These are phyloP conservation scores for Cynaeus angustus DNA, from an alignment of 2,888 invertebrate genomes.

Conservation along the genomic window DNA sequence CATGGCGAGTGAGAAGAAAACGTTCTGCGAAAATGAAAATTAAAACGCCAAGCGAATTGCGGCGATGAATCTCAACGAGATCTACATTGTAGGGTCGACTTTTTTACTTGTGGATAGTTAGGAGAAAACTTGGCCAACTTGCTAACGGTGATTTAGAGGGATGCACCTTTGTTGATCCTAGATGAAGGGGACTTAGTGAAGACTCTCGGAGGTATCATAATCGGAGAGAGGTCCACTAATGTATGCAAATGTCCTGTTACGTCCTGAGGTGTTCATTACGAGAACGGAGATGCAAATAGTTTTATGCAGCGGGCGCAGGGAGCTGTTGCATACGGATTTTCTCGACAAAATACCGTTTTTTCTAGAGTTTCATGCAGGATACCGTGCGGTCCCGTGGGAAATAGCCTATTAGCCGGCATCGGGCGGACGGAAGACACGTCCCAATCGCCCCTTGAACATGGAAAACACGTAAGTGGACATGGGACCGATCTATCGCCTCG, in stretches of 20 bases:
- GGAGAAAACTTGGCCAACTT: slow-evolving; percentile 45
- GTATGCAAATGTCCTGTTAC: slow-evolving; percentile 62
- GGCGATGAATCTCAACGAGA: slow-evolving; percentile 38
- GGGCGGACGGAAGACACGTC: slow-evolving; percentile 62
- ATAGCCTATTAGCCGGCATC: slow-evolving; percentile 63
- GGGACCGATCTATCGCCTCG: slow-evolving; percentile 67
- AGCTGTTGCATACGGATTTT: too few relatives aligned
- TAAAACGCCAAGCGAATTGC: slow-evolving; percentile 67
- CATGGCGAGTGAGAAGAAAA: slow-evolving; percentile 69
- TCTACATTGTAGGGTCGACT: slow-evolving; percentile 49
- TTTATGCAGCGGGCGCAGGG: too few relatives aligned
- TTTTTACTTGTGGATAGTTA: slow-evolving; percentile 6
- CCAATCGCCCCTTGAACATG: slow-evolving; percentile 61
- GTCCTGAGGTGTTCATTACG: slow-evolving; percentile 44
- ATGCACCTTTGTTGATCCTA: slow-evolving; percentile 50
- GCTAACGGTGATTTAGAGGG: slow-evolving; percentile 48
- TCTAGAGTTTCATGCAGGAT: background rate
- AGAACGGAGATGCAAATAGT: slow-evolving; percentile 31
- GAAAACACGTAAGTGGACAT: slow-evolving; percentile 69
- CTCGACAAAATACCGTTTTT: background rate
- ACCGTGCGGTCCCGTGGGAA: slow-evolving; percentile 60
- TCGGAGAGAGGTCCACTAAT: slow-evolving; percentile 64
- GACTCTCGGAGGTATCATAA: slow-evolving; percentile 65
- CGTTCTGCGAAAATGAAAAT: slow-evolving; percentile 68
- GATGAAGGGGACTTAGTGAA: slow-evolving; percentile 56